Evolutionary conservation across 2,113 vertebrate genomes (phyloP).

Genomic region (Panthera leo): DNA sequence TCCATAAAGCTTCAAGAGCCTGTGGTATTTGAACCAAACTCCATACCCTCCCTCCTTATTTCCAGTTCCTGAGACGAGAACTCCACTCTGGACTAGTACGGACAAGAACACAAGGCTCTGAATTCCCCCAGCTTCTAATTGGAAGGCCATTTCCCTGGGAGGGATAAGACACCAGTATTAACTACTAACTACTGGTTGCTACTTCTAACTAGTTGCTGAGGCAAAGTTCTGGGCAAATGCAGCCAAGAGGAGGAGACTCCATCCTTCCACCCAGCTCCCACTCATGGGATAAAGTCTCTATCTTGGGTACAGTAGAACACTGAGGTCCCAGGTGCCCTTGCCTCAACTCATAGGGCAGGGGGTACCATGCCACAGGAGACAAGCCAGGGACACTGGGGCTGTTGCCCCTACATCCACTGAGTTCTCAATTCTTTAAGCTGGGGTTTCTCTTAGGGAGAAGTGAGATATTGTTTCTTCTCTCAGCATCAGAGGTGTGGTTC

Average conservation of each 20-base stretch:
- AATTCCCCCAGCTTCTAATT: not conserved
- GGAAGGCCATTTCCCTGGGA: not conserved
- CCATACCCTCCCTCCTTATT: not conserved
- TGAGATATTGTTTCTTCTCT: not conserved
- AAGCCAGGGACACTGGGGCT: not conserved
- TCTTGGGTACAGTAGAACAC: not conserved
- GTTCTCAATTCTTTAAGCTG: not conserved
- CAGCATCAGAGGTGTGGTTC: not conserved
- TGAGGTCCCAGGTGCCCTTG: not conserved
- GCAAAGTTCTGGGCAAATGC: not conserved
- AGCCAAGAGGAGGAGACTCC: not conserved
- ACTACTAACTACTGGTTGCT: too few relatives aligned
- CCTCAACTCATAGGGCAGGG: not conserved
- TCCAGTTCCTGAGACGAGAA: not conserved
- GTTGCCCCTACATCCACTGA: not conserved
- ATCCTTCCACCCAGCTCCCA: not conserved
- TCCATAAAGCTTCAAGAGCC: not conserved
- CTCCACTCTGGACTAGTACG: not conserved
- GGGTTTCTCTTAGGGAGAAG: not conserved
- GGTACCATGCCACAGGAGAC: not conserved
- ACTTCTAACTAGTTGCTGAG: not conserved
- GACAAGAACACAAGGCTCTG: not conserved
- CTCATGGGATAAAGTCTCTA: not conserved
- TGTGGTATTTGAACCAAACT: not conserved
- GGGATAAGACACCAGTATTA: not conserved